phyloP scores from a whole-genome alignment of 2,113 vertebrate genomes.

The Pongo abelii region DNA sequence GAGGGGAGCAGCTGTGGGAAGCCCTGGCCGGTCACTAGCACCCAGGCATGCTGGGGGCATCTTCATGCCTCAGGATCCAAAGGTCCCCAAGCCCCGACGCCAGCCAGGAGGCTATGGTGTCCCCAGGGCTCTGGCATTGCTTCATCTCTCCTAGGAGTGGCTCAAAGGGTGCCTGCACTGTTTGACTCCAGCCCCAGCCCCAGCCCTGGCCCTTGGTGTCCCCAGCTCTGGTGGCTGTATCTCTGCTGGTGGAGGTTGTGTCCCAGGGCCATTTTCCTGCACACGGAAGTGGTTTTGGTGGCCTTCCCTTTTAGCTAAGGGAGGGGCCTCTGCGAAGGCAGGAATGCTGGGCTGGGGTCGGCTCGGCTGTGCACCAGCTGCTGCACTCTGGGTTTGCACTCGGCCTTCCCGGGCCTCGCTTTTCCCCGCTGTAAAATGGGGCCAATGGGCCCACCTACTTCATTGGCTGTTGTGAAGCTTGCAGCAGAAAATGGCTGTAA shows the following conservation, averaged over 20 bases:
- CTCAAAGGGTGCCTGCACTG: not conserved
- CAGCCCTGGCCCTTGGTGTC: not conserved
- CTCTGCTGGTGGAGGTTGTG: too few relatives aligned
- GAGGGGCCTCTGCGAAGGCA: not conserved
- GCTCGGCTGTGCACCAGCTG: not conserved
- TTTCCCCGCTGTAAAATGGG: not conserved
- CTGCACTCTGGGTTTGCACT: not conserved
- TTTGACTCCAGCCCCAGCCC: not conserved
- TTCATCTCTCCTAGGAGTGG: fast-evolving
- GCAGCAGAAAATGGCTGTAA: not conserved
- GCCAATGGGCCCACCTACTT: fast-evolving
- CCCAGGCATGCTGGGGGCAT: too few relatives aligned
- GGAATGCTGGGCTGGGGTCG: fast-evolving
- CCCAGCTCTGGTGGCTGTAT: too few relatives aligned
- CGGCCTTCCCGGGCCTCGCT: not conserved
- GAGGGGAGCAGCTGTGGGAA: not conserved
- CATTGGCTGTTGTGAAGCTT: not conserved
- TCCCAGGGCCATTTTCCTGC: not conserved
- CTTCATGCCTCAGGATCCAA: not conserved
- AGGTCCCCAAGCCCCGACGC: not conserved
- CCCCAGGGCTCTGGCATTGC: fast-evolving
- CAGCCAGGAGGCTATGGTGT: not conserved
- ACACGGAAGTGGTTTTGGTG: fast-evolving
- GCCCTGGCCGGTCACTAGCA: not conserved
- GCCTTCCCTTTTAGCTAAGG: not conserved